phyloP scores from a whole-genome alignment of 2,113 vertebrate species.

The Dolichallabes microphthalmus region DNA sequence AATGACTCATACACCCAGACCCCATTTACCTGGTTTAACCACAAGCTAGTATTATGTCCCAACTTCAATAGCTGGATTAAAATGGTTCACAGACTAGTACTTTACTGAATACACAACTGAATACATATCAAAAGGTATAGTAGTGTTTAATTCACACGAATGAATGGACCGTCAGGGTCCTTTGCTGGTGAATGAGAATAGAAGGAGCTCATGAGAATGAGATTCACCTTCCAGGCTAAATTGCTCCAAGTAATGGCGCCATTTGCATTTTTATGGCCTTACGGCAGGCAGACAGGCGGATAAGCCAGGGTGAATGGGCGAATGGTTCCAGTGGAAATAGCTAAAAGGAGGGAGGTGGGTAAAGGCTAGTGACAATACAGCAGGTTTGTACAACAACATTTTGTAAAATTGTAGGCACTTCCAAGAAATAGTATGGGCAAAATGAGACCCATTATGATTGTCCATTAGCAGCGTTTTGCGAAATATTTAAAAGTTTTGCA shows the following conservation, averaged over 20 bases:
- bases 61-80: slow-evolving; percentile 20
- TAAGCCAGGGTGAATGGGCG: not conserved
- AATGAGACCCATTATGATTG: not conserved
- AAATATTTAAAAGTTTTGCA: not conserved
- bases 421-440: not conserved
- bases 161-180: not conserved
- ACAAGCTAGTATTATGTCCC: not conserved
- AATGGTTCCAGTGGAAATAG: slow-evolving; percentile 17
- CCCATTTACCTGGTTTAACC: not conserved
- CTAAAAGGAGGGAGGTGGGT: not conserved
- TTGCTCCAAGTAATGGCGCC: not conserved
- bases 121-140: not conserved
- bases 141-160: not conserved
- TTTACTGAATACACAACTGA: not conserved
- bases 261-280: slow-evolving; percentile 51
- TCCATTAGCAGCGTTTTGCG: not conserved
- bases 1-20: not conserved
- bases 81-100: not conserved
- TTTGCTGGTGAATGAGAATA: slow-evolving; percentile 1
- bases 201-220: not conserved
- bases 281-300: slow-evolving; percentile 10
- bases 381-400: not conserved
- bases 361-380: not conserved
- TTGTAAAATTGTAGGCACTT: not conserved
- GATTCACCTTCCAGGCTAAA: not conserved